A percentile compares a stretch with the other conserved stretches of the same genome.
phyloP scores from a whole-genome alignment of 2,113 vertebrate species.

The Trichechus manatus region DNA sequence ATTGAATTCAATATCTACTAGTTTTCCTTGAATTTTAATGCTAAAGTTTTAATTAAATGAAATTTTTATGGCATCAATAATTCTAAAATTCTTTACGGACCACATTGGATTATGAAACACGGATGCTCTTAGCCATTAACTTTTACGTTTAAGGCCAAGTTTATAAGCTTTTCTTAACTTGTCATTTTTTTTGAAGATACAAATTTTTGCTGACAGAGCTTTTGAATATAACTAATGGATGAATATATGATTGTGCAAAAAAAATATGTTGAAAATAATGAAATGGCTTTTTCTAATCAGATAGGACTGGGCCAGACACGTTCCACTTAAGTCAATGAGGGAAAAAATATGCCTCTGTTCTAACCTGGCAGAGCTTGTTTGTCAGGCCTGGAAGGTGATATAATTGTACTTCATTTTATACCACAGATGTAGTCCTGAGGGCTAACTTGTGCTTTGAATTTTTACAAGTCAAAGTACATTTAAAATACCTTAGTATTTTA shows the following conservation, averaged over 20 bases:
- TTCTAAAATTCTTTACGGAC: constrained; percentile 48
- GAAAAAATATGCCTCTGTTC: not conserved
- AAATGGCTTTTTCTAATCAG: constrained; percentile 51
- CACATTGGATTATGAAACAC: constrained; percentile 5
- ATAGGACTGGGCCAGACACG: not conserved
- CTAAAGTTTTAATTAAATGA: constrained; percentile 66
- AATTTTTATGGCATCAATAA: constrained; percentile 68
- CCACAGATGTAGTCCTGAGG: not conserved
- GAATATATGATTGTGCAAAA: constrained; percentile 31
- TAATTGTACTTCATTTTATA: not conserved
- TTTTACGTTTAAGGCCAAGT: constrained; percentile 68
- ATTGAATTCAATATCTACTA: constrained; percentile 57
- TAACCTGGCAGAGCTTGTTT: not conserved
- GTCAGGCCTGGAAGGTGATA: not conserved
- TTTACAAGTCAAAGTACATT: not conserved
- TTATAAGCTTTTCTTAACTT: constrained; percentile 69
- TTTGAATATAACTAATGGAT: constrained; percentile 62
- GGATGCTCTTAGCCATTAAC: constrained; percentile 41
- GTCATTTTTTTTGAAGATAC: constrained; percentile 39
- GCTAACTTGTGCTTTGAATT: not conserved
- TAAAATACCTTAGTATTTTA: not conserved
- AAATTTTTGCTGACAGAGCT: constrained; percentile 64
- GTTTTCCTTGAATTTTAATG: constrained; percentile 60
- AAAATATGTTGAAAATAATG: constrained; percentile 29
- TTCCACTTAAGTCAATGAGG: not conserved